Evolutionary conservation across 2,797 vertebrate species (phyloP).

Genomic region (Sebastes flavidus): DNA sequence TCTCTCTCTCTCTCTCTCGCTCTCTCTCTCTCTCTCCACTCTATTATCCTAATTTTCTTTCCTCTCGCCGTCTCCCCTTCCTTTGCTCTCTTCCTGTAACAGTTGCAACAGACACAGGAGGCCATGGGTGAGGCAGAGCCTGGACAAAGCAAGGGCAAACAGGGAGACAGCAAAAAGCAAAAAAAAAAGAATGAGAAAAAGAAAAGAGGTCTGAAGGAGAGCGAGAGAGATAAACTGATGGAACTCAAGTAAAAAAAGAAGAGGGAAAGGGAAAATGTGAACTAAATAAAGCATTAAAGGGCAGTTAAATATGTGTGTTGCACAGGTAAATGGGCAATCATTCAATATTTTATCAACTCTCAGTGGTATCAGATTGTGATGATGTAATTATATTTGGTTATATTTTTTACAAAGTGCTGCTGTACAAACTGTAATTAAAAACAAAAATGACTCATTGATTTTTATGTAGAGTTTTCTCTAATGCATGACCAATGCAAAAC

Average conservation of each 20-base stretch:
- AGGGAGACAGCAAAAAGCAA: neutral
- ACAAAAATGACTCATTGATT: neutral
- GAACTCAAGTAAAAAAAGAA: neutral
- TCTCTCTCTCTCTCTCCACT: neutral
- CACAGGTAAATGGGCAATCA: neutral
- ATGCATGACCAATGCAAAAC: neutral
- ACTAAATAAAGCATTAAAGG: neutral
- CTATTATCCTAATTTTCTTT: neutral
- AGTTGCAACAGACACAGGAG: conserved; percentile 29
- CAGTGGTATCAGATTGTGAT: neutral
- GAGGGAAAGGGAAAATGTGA: neutral
- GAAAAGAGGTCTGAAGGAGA: neutral
- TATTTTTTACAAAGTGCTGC: neutral
- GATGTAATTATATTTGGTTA: neutral
- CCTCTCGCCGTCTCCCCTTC: neutral
- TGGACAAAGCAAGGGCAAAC: conserved; percentile 48
- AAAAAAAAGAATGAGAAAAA: neutral
- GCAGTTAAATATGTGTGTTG: neutral
- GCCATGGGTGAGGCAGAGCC: conserved; percentile 5
- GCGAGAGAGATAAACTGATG: neutral
- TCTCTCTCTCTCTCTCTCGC: neutral
- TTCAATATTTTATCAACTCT: neutral
- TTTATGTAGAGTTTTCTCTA: neutral
- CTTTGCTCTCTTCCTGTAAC: neutral
- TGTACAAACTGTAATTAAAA: neutral